Evolutionary conservation across 2,113 vertebrate species (phyloP).

Genomic region (Rhizomys pruinosus): DNA sequence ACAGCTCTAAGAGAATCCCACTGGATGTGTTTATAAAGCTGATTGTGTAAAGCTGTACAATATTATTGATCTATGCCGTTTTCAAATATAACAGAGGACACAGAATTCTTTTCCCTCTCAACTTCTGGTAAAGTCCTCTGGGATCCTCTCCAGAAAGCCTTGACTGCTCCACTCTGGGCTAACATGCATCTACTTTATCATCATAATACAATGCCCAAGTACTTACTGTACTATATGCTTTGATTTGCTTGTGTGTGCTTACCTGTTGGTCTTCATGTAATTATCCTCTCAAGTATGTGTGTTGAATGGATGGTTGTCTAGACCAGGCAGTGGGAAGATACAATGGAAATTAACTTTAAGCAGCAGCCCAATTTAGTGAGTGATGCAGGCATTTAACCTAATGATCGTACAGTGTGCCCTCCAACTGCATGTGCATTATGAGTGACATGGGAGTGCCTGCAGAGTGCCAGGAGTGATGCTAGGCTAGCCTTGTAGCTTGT

Average conservation of each 20-base stretch:
- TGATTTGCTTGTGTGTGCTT: conserved; percentile 34
- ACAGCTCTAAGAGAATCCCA: conserved; percentile 35
- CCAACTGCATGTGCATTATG: background rate
- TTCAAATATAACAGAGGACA: background rate
- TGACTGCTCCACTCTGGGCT: background rate
- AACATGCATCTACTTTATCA: background rate
- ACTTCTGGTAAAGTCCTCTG: background rate
- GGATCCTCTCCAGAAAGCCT: background rate
- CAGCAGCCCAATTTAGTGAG: background rate
- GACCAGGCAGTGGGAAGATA: background rate
- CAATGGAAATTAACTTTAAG: background rate
- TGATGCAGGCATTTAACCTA: background rate
- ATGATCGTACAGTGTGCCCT: background rate
- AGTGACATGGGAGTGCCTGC: background rate
- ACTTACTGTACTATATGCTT: background rate
- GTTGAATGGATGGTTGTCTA: background rate
- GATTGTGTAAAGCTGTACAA: background rate
- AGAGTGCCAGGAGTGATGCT: background rate
- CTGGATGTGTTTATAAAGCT: conserved; percentile 23
- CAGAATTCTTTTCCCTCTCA: conserved; percentile 26
- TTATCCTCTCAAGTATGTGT: conserved; percentile 6
- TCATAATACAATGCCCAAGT: background rate
- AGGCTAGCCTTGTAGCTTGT: background rate
- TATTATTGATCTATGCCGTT: conserved; percentile 44
- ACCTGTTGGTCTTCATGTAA: background rate